These are phyloP conservation scores for Sphyrna mokarran DNA, from an alignment of 2,113 vertebrate genomes.

Conservation along the genomic window DNA sequence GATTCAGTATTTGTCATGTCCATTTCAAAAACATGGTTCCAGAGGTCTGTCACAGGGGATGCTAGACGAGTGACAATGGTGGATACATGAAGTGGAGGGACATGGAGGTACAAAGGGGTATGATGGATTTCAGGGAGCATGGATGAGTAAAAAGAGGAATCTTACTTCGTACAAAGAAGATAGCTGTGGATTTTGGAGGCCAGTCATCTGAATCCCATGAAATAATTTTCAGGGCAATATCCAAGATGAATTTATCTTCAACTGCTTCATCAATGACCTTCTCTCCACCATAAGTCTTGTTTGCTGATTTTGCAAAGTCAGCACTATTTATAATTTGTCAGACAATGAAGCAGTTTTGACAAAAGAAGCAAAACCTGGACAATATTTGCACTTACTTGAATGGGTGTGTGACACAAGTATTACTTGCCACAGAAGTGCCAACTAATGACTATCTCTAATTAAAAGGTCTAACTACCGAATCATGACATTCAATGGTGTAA, in stretches of 20 bases:
- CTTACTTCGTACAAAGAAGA: neutral
- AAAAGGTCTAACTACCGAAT: neutral
- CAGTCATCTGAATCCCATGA: neutral
- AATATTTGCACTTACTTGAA: neutral
- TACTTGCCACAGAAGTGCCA: neutral
- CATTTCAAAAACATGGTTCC: too few species aligned
- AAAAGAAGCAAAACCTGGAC: neutral
- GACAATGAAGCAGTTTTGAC: too few species aligned
- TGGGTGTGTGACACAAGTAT: neutral
- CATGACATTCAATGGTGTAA: neutral
- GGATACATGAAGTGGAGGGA: too few species aligned
- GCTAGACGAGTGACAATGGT: too few species aligned
- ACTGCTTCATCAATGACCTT: neutral
- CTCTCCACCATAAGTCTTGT: neutral
- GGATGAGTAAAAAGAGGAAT: too few species aligned
- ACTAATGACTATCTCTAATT: neutral
- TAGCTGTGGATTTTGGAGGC: neutral
- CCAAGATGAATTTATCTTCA: neutral
- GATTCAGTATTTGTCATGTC: too few species aligned
- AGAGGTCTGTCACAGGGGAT: too few species aligned
- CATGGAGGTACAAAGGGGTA: too few species aligned
- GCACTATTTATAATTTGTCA: neutral
- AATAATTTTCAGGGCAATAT: neutral
- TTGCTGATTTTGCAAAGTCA: neutral
- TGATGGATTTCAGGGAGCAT: too few species aligned